A percentile compares a stretch with the other conserved stretches of the same genome.
phyloP scores from a whole-genome alignment of 2,113 vertebrate genomes.

The Neomonachus schauinslandi region DNA sequence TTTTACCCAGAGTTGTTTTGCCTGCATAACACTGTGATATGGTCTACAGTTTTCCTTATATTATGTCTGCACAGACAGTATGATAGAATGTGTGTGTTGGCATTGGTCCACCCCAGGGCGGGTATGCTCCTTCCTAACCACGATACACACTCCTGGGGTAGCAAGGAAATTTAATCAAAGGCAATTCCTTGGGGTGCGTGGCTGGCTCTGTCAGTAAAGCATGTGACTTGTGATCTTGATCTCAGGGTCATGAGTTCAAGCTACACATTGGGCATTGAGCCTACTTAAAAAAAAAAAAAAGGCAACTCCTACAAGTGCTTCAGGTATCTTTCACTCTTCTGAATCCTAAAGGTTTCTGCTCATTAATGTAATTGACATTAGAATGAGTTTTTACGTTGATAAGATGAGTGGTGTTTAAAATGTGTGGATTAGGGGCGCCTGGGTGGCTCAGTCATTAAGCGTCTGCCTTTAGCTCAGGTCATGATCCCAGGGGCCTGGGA shows the following conservation, averaged over 20 bases:
- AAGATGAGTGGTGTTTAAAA: slow-evolving; percentile 2
- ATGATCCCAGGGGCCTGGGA: too few relatives aligned
- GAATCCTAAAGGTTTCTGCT: neutral
- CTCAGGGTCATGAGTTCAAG: neutral
- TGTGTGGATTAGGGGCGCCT: neutral
- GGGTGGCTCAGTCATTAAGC: too few relatives aligned
- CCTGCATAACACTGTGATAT: neutral
- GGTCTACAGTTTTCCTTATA: neutral
- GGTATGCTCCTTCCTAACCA: neutral
- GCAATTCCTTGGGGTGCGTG: neutral
- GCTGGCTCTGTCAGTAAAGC: neutral
- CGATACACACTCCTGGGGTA: neutral
- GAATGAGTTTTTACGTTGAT: neutral
- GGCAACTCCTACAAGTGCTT: neutral
- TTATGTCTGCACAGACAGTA: neutral
- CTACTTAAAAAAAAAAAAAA: neutral
- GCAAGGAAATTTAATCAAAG: neutral
- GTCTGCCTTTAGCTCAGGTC: too few relatives aligned
- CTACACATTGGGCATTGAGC: neutral
- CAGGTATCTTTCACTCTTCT: neutral
- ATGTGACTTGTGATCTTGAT: neutral
- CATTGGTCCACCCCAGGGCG: neutral
- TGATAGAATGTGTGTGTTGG: neutral
- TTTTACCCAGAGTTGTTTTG: neutral
- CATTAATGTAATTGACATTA: neutral